These are phyloP conservation scores for Tylochromis polylepis DNA, from an alignment of 2,113 vertebrate genomes.

Conservation along the genomic window DNA sequence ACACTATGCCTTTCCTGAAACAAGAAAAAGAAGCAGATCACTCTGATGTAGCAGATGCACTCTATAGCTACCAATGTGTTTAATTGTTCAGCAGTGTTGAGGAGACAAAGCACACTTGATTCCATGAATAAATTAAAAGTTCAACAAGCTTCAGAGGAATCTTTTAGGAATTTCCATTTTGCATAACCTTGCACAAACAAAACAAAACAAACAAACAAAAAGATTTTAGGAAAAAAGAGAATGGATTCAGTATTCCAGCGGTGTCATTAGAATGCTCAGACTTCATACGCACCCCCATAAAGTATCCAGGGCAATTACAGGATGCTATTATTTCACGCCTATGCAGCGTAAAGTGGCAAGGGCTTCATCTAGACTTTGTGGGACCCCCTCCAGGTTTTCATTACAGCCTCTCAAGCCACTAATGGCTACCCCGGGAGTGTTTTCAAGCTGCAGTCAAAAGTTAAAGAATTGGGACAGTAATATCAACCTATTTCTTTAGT, in stretches of 20 bases:
- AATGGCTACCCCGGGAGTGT: conserved; percentile 44
- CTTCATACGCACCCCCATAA: conserved; percentile 18
- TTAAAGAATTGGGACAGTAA: conserved; percentile 29
- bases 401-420: conserved; percentile 44
- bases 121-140: not conserved
- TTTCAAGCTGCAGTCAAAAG: conserved; percentile 47
- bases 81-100: not conserved
- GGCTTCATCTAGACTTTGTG: conserved; percentile 51
- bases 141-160: conserved; percentile 7
- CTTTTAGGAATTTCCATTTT: not conserved
- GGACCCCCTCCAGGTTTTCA: conserved; percentile 55
- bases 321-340: conserved; percentile 52
- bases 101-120: not conserved
- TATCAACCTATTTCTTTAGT: conserved; percentile 9
- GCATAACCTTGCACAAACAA: conserved; percentile 3
- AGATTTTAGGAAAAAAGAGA: not conserved
- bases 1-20: not conserved
- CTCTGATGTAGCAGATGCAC: too few relatives aligned
- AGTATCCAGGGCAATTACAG: conserved; percentile 46
- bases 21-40: not conserved
- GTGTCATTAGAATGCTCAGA: conserved; percentile 43
- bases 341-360: conserved; percentile 46
- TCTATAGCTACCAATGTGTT: not conserved
- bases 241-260: conserved; percentile 13
- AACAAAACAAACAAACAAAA: conserved; percentile 2